phyloP scores from a whole-genome alignment of 2,113 vertebrate species.

The Pleuronectes platessa region DNA sequence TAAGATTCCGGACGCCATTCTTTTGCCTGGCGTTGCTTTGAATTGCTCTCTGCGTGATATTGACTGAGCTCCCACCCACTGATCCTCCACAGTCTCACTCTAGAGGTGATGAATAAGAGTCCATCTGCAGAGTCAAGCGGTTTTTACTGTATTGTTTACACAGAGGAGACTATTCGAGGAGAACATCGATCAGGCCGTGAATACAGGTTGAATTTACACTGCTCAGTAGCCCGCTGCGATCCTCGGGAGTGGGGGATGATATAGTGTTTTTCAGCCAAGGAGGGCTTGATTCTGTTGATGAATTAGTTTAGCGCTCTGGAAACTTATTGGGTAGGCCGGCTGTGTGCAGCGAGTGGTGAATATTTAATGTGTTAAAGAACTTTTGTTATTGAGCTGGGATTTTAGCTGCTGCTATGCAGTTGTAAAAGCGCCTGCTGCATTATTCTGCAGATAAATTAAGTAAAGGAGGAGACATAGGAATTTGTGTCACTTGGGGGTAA shows the following conservation, averaged over 20 bases:
- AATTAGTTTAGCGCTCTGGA: constrained; percentile 64
- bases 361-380: constrained; percentile 78
- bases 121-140: constrained; percentile 64
- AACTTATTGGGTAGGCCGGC: constrained; percentile 69
- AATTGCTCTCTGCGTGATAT: constrained; percentile 37
- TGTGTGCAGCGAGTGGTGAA: constrained; percentile 67
- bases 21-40: constrained; percentile 6
- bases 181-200: constrained; percentile 68
- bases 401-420: constrained; percentile 61
- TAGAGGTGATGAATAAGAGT: constrained; percentile 68
- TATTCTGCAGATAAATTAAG: constrained; percentile 48
- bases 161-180: constrained; percentile 56
- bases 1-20: constrained; percentile 16
- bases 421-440: constrained; percentile 61
- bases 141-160: constrained; percentile 72
- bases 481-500: constrained; percentile 5
- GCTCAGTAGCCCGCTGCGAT: constrained; percentile 52
- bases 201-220: constrained; percentile 52
- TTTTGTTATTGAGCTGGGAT: constrained; percentile 79
- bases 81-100: constrained; percentile 61
- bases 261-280: constrained; percentile 53
- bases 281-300: constrained; percentile 74
- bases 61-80: constrained; percentile 23
- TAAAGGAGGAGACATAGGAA: constrained; percentile 27
- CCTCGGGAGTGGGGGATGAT: constrained; percentile 55